Evolutionary conservation across 2,888 invertebrate genomes (phyloP), one percentile per base, ranked within the genome.

Genomic region (Hirtodrosophila trivittata): DNA sequence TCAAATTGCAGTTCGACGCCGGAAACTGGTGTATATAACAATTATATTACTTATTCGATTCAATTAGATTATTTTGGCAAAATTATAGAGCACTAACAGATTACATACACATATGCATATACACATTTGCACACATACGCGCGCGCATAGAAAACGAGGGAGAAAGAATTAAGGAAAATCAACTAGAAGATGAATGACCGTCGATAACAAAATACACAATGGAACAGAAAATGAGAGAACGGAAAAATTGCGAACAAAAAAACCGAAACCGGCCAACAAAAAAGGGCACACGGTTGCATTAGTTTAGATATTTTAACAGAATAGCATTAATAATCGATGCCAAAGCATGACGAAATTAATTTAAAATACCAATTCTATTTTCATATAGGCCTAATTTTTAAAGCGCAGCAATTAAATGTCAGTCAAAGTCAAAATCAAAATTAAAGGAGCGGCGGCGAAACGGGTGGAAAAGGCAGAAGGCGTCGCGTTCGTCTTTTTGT

Each of bases 181-280:
- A 71, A 86, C 72, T 83, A 78, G 80, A 57, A 85, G 83, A 78
- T 78, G 78, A 78, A 83, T 86, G 86, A 86, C 78, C 78, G 80
- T 78, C 78, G 72, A 78, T 78, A 78, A 78, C 83, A 83, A 77
- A 77, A 78, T 83, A 68, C 64, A 75, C 66, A 78, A 75, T 68
- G 71, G 46, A 21, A 69, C 41, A 77, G 67, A 77, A 82, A 52
- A 77, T 66, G 43, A 66, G 56, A 64, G 62, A 63, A 39, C 66
- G 38, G 50, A 63, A 69, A 78, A 83, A 65, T 75, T 66, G 69
- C 67, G 18, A 21, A 21, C 18, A 21, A 21, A 47, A 71, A 72
- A 74, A 67, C 67, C 50, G 59, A 75, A 65, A 83, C 77, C 85
- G 75, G 76, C 59, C 76, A 47, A 54, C 41, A 14, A 43, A 60